Conservation (phyloP, 2,113 vertebrate species). For the Paraplagusia blochii region DNA sequence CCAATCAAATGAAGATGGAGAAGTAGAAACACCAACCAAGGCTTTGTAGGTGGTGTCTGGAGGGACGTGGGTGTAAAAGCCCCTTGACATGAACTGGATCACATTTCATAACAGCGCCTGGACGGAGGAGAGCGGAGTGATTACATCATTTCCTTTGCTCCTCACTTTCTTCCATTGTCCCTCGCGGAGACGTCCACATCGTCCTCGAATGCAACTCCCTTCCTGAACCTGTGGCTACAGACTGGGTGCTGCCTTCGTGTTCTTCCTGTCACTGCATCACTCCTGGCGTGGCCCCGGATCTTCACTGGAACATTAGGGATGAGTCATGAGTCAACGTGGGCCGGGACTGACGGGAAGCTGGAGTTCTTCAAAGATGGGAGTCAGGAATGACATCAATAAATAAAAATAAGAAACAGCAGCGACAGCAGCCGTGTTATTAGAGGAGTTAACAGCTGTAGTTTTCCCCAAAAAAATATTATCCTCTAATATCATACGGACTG, state of each 20-base stretch:
- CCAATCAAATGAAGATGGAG: no score
- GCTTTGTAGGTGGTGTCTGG: no score
- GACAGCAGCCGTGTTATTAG: no score
- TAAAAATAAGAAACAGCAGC: no score
- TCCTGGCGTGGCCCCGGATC: slow-evolving; percentile 14
- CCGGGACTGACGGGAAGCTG: slow-evolving; percentile 11
- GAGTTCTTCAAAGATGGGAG: slow-evolving; percentile 2
- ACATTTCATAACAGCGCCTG: slow-evolving; percentile 18
- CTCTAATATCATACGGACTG: no score
- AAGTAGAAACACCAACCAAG: no score
- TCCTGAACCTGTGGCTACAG: slow-evolving; percentile 42
- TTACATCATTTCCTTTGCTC: slow-evolving; percentile 46
- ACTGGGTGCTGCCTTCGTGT: slow-evolving; percentile 13
- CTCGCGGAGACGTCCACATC: slow-evolving; percentile 40
- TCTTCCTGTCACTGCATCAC: slow-evolving; percentile 5
- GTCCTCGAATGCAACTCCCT: slow-evolving; percentile 51
- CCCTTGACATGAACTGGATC: slow-evolving; percentile 13
- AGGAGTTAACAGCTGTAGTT: no score
- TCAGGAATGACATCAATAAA: no score
- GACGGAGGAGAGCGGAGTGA: slow-evolving; percentile 16
- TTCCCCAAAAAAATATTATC: no score
- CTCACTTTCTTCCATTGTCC: slow-evolving; percentile 52
- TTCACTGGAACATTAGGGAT: slow-evolving; percentile 20
- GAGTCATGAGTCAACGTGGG: slow-evolving; percentile 41
- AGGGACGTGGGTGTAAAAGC: neutral